Base-by-base conservation (phyloP, 2,888 invertebrate species). In the Ophion ventricosus region DNA sequence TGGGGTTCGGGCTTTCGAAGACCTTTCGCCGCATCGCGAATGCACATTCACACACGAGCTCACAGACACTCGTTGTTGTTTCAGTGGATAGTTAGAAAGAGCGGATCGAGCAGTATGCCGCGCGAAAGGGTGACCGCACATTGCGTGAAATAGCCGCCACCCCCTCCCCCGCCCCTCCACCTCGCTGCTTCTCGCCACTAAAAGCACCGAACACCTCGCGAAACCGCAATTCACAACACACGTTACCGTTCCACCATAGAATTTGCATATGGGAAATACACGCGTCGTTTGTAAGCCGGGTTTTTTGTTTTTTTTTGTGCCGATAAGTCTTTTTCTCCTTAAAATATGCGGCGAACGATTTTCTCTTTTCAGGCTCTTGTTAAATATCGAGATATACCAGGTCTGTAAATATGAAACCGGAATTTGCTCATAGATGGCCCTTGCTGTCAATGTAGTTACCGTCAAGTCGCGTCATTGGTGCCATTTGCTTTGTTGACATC, bases 201-300 rank as follows among this genome's bases (percentile, higher is more conserved):
- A 43, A 43, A 43, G 43, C 43, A 43, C 43, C 75, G 75, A 80
- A 66, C 75, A 79, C 79, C 78, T 80, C 79, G 75, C 64, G 56
- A 72, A 83, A 75, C 81, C 75, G 26, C 75, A 80, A 11, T 57
- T 74, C 75, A 43, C 79, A 76, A 75, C 79, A 72, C 75, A 57
- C 79, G 26, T 64, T 73, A 66, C 66, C 72, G 26, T 66, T 73
- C 73, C 40, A 73, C 56, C 43, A 54, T 26, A 7, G 2, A n/a
- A 69, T 49, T 54, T 7, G 69, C 40, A 49, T 54, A 54, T 26
- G n/a, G 54, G n/a, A 25, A 69, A 69, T 54, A 54, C 14, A n/a
- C 10, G 49, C 17, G 25, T 25, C 1, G 25, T 23, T 67, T 23
- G 25, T 43, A 23, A 17, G 5, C 0, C 49, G 49, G 5, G 23